phyloP scores from a whole-genome alignment of 1,140 invertebrate species.

The Papilio xuthus region DNA sequence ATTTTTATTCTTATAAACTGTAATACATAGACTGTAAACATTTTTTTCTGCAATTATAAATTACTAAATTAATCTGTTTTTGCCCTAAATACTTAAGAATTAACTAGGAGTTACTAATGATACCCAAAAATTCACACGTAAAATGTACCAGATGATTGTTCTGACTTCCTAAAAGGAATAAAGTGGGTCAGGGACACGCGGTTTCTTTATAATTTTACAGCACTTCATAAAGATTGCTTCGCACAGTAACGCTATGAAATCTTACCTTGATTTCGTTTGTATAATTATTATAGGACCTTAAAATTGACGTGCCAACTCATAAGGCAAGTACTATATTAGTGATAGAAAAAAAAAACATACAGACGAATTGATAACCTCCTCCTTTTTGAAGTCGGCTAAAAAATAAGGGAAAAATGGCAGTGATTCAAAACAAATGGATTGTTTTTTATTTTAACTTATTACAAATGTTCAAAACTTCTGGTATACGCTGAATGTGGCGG shows the following conservation, averaged over 20 bases:
- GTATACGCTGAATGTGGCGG: too few species aligned
- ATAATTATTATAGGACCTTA: not conserved
- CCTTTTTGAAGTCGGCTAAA: too few species aligned
- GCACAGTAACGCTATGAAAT: not conserved
- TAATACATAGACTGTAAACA: too few species aligned
- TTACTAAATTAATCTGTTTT: not conserved
- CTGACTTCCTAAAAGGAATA: not conserved
- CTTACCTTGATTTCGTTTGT: not conserved
- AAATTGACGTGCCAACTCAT: not conserved
- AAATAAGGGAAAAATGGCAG: not conserved
- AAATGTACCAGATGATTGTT: not conserved
- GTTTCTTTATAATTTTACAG: constrained; percentile 1
- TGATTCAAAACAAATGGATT: not conserved
- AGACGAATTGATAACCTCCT: too few species aligned
- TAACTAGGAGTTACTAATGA: not conserved
- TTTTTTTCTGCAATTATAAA: too few species aligned
- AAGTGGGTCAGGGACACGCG: constrained; percentile 18
- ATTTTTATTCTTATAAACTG: too few species aligned
- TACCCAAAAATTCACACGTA: not conserved
- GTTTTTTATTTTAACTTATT: not conserved
- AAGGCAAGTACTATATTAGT: not conserved
- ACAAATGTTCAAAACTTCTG: not conserved
- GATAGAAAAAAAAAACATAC: too few species aligned
- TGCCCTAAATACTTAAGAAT: not conserved
- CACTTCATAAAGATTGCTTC: constrained; percentile 10